Evolutionary conservation across 2,113 vertebrate genomes (phyloP), one percentile per base, ranked within the genome.

Genomic region (Albula glossodonta): DNA sequence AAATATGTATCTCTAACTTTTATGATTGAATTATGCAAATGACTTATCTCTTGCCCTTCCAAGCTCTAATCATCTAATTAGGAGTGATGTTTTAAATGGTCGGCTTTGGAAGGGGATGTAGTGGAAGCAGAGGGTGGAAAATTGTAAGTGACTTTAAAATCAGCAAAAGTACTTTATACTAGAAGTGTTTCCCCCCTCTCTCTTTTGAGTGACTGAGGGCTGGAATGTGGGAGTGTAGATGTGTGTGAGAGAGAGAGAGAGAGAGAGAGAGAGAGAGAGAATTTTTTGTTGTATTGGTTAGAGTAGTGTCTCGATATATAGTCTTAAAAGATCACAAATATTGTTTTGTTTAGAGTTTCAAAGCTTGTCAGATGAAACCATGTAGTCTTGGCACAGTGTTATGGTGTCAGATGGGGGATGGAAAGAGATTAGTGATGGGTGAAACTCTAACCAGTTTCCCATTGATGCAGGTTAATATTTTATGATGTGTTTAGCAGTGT

Each of bases 1-100:
- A 95, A 96, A 96, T 96, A 94, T 95, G 93, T 96, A 94, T 96
- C 94, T 96, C 96, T 96, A 96, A 96, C 94, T 96, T 95, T 96
- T 95, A 96, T 96, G 95, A 97, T 96, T 96, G 95, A 96, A 96
- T 96, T 96, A 96, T 97, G 96, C 93, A 96, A 96, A 96, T 97
- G 81, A 93, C 93, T 96, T 95, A 94, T 95, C 94, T 96, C 88
- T 89, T 96, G 94, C 94, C 94, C 94, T 96, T 96, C 93, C 90
- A 94, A 96, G 93, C 92, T 95, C 95, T 96, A 96, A 97, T 97
- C 95, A 95, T 96, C 94, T 97, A 96, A 97, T 97, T 96, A 96
- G 93, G 92, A 95, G 91, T 94, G 95, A 96, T 96, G 93, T 96
- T 93, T 94, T 94, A 96, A 96, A 95, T 93, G 93, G 91, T 91